Base-by-base conservation (phyloP, 2,797 vertebrate genomes). In the Myioborus melanocephalus region DNA sequence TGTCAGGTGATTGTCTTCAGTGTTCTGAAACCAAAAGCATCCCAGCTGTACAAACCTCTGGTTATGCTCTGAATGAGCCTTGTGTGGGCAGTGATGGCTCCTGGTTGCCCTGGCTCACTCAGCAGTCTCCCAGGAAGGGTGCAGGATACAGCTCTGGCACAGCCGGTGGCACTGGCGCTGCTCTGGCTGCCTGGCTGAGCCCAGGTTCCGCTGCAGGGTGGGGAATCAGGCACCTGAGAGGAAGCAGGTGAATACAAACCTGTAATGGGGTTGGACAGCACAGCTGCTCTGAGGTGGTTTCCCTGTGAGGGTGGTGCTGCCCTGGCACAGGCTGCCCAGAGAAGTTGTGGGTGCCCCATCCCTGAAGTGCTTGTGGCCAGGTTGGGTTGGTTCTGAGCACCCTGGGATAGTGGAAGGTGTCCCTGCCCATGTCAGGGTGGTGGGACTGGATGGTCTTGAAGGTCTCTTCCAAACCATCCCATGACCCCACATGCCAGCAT, bases 401-500 rank as follows among this genome's bases (percentile, higher is more conserved):
- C 32, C 34, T n/a, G 61, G 41, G 17, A 5, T 9, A 35, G 41
- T 24, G 35, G 23, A 14, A 61, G 15, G 4, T 56, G 55, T 32
- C 41, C 27, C 55, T 75, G 35, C 27, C 34, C 6, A 4, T 12
- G 28, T 9, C 60, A 52, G 14, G 18, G 5, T n/a, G 4, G 27
- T 61, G 63, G 35, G 24, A 75, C 22, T 60, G 4, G 8, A 20
- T 61, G 63, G 37, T n/a, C 15, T 37, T 56, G 37, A 37, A 63
- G 14, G 28, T 44, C 9, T 39, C 71, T 56, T 57, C 18, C 71
- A 44, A 70, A 34, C n/a, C 28, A 22, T 76, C 12, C 63, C n/a
- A 16, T 37, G 32, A 18, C 22, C 12, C 5, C 5, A 1, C 44
- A 5, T 5, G 4, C 6, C 1, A 2, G 5, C 14, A 1, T 9